phyloP scores from a whole-genome alignment of 2,888 invertebrate genomes.

The Andrena bucephala region DNA sequence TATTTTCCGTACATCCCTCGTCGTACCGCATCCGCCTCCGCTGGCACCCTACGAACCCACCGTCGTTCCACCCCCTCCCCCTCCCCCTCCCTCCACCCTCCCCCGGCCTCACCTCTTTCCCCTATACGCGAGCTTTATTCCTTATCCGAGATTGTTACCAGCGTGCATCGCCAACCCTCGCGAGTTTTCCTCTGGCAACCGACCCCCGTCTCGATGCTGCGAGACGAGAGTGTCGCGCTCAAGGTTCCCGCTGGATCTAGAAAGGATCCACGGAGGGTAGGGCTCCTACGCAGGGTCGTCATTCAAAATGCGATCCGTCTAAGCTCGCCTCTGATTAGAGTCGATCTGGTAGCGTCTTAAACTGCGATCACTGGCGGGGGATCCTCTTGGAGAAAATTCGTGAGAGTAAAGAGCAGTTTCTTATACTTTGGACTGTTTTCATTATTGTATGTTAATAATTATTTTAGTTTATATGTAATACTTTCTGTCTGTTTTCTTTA shows the following conservation, averaged over 20 bases:
- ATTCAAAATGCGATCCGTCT: slow-evolving; percentile 42
- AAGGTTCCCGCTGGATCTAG: slow-evolving; percentile 61
- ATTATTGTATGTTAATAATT: neutral
- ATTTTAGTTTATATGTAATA: neutral
- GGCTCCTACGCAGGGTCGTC: slow-evolving; percentile 15
- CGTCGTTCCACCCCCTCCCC: slow-evolving; percentile 42
- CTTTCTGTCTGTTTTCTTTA: too few relatives aligned
- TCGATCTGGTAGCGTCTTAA: slow-evolving; percentile 39
- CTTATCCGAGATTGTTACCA: slow-evolving; percentile 84
- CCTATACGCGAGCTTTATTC: slow-evolving; percentile 75
- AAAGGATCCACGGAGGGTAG: slow-evolving; percentile 54
- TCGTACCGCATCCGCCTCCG: slow-evolving; percentile 67
- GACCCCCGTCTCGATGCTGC: slow-evolving; percentile 44
- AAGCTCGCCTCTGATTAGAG: slow-evolving; percentile 59
- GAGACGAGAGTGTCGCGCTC: slow-evolving; percentile 64
- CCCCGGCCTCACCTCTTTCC: slow-evolving; percentile 15
- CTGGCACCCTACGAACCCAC: slow-evolving; percentile 54
- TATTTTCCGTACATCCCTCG: slow-evolving; percentile 79
- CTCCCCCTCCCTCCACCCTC: slow-evolving; percentile 11
- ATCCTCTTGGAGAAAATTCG: neutral
- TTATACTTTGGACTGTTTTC: neutral
- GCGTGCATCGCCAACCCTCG: slow-evolving; percentile 70
- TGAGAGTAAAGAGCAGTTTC: neutral
- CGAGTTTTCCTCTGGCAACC: slow-evolving; percentile 56
- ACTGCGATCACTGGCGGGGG: neutral